These are phyloP conservation scores for Anguilla megastoma DNA, from an alignment of 2,797 vertebrate genomes.

Conservation along the genomic window DNA sequence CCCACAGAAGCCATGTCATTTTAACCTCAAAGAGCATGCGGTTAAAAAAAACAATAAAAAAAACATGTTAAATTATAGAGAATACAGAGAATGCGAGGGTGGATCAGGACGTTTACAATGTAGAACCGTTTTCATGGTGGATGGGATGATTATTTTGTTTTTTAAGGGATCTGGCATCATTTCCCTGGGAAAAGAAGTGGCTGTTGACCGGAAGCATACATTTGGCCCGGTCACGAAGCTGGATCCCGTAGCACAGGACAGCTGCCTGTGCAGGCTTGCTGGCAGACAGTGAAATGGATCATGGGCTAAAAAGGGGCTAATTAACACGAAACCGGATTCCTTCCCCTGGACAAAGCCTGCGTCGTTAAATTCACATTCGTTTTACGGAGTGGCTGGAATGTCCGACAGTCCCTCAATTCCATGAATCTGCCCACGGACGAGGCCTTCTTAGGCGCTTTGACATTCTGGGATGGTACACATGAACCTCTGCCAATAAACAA, in stretches of 20 bases:
- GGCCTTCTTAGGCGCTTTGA: not conserved
- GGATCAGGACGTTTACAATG: not conserved
- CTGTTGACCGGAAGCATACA: not conserved
- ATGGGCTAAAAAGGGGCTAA: not conserved
- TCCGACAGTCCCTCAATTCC: not conserved
- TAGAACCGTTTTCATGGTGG: not conserved
- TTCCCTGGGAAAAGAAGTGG: not conserved
- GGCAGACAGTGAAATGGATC: not conserved
- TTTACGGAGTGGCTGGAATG: not conserved
- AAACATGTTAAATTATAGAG: not conserved
- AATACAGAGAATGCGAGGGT: not conserved
- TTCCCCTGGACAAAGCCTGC: not conserved
- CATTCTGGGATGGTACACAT: not conserved
- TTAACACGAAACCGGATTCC: not conserved
- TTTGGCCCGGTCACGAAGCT: not conserved
- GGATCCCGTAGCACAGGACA: not conserved
- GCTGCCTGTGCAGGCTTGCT: not conserved
- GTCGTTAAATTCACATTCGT: not conserved
- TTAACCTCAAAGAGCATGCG: not conserved
- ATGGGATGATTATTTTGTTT: not conserved
- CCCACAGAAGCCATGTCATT: not conserved
- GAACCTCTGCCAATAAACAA: not conserved
- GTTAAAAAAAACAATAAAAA: not conserved
- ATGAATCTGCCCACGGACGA: not conserved
- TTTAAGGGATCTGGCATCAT: not conserved